Evolutionary conservation across 1,140 invertebrate genomes (phyloP), one percentile per base, ranked within the genome.

Genomic region (Harlomillsia oculata): DNA sequence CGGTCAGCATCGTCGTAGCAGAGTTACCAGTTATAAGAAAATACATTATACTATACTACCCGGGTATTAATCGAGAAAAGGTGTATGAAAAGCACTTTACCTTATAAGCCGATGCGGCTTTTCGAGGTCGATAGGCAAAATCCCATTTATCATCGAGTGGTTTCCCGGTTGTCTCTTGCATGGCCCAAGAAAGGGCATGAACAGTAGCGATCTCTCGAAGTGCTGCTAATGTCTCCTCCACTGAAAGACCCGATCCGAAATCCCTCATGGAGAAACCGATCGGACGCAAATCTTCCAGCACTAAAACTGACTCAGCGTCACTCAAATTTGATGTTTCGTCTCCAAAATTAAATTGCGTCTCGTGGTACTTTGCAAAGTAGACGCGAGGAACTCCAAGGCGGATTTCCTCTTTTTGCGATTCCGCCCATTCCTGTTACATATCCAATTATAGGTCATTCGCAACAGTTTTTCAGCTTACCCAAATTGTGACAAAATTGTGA

Each of bases 131-230:
- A 43, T 64, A 64, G 14, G 62, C 53, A 58, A 60, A 64, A 5
- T 58, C 55, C 62, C 62, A 64, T 56, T 64, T 64, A 23, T 60
- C 54, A 60, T 64, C 57, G 34, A 64, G 37, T 32, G 50, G 36
- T 46, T 53, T 20, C 30, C 59, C 62, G 13, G 44, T 54, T 39
- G 48, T 44, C 30, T 53, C 60, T 52, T 62, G 60, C 50, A 50
- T 54, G 13, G 60, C 44, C 63, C 63, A 64, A n/a, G 82, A 83
- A 0, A 84, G 70, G 0, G 82, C 82, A 68, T 87, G 85, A 1
- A 87, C 71, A 50, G 76, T 70, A 0, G 84, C 83, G 6, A 86
- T 80, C 1, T 83, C 79, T 37, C 76, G 75, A 1, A 87, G 71
- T 0, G 85, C 84, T 0, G 82, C 76, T 55, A 73, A 71, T 2